phyloP scores from a whole-genome alignment of 2,113 vertebrate genomes.

The Catagonus wagneri region DNA sequence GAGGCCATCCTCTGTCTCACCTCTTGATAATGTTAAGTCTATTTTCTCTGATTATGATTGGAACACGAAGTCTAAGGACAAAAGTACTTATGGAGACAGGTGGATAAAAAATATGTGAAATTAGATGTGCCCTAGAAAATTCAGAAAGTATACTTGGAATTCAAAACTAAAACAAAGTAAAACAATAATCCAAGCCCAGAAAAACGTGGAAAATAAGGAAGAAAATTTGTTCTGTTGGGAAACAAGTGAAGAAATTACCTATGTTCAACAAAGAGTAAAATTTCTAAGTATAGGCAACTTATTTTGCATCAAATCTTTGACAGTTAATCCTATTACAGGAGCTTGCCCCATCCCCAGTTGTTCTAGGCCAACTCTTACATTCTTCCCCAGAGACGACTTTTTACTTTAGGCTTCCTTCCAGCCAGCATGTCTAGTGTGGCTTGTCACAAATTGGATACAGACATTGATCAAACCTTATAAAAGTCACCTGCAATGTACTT shows the following conservation, averaged over 20 bases:
- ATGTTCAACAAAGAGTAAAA: neutral
- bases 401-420: neutral
- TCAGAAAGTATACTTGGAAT: constrained; percentile 10
- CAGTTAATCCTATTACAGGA: neutral
- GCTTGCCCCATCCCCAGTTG: neutral
- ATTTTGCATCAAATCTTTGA: neutral
- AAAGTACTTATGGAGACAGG: neutral
- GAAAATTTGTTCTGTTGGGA: neutral
- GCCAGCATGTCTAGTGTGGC: neutral
- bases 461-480: neutral
- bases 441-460: neutral
- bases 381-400: neutral
- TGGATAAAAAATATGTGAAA: constrained; percentile 46
- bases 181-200: neutral
- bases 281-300: neutral
- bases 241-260: neutral
- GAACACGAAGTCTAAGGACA: neutral
- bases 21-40: neutral
- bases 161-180: constrained; percentile 32
- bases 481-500: neutral
- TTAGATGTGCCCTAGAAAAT: constrained; percentile 18
- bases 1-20: neutral
- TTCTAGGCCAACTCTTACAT: neutral
- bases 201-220: neutral
- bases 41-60: neutral